These are phyloP conservation scores for Cetonia aurata DNA, from an alignment of 2,888 invertebrate species.

Conservation along the genomic window DNA sequence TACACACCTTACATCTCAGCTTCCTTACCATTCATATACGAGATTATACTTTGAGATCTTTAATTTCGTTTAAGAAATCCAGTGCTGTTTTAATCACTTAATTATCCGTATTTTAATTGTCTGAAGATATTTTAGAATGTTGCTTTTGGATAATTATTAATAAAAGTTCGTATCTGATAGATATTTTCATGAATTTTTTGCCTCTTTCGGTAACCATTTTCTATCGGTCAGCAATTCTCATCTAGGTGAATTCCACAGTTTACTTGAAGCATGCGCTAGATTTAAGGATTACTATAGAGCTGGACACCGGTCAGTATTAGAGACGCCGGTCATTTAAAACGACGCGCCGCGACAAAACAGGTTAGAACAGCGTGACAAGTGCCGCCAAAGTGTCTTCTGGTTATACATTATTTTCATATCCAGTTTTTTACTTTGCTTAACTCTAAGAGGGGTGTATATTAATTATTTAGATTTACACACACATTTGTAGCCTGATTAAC, in stretches of 20 bases:
- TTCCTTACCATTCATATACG: too few relatives aligned
- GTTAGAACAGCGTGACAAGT: constrained; percentile 26
- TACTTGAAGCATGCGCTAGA: constrained; percentile 45
- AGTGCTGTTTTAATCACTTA: too few relatives aligned
- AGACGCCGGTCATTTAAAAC: constrained; percentile 49
- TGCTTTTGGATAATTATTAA: too few relatives aligned
- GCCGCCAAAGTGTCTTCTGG: constrained; percentile 10
- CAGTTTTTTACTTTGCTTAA: background rate
- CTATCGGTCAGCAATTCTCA: background rate
- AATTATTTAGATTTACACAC: background rate
- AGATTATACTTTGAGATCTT: too few relatives aligned
- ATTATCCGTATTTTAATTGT: too few relatives aligned
- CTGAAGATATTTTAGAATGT: too few relatives aligned
- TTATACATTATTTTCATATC: background rate
- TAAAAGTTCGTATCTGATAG: too few relatives aligned
- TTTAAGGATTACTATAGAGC: constrained; percentile 29
- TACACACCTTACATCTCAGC: too few relatives aligned
- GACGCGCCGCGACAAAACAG: constrained; percentile 42
- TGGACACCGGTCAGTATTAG: constrained; percentile 57
- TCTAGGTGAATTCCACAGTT: constrained; percentile 25
- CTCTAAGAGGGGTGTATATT: too few relatives aligned
- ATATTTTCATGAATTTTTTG: too few relatives aligned
- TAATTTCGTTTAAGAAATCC: too few relatives aligned
- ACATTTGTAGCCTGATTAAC: constrained; percentile 3
- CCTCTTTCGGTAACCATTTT: constrained; percentile 12